A percentile compares a stretch with the other conserved stretches of the same genome.
Conservation (phyloP, 2,888 invertebrate genomes). For the Patella pellucida region DNA sequence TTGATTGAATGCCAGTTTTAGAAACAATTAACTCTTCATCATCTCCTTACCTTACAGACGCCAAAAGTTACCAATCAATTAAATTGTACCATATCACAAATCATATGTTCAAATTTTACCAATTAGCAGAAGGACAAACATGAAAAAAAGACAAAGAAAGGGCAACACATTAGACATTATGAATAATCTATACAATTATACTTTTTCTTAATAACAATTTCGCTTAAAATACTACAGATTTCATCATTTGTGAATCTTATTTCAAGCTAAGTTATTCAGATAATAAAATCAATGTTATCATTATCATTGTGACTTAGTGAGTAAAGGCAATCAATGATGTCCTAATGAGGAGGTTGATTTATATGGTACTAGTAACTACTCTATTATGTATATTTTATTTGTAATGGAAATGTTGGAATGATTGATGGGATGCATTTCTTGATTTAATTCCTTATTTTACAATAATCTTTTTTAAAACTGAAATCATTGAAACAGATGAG, state of each 20-base stretch:
- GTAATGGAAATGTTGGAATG: too few relatives aligned
- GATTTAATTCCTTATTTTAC: background rate
- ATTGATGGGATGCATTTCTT: too few relatives aligned
- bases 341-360: background rate
- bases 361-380: background rate
- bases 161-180: conserved; percentile 53
- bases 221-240: conserved; percentile 13
- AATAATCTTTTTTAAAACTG: background rate
- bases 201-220: too few relatives aligned
- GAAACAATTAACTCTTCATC: conserved; percentile 15
- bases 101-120: conserved; percentile 29
- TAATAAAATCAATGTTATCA: background rate
- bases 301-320: background rate
- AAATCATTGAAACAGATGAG: background rate
- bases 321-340: too few relatives aligned
- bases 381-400: background rate
- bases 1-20: conserved; percentile 8
- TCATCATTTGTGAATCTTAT: conserved; percentile 5
- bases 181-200: too few relatives aligned
- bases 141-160: conserved; percentile 41
- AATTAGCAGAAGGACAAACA: conserved; percentile 13
- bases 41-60: conserved; percentile 60
- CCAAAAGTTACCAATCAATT: conserved; percentile 39
- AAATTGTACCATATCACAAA: conserved; percentile 1
- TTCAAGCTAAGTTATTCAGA: background rate